Conservation (phyloP, 2,888 invertebrate genomes). For the Tryphoninae sp. region DNA sequence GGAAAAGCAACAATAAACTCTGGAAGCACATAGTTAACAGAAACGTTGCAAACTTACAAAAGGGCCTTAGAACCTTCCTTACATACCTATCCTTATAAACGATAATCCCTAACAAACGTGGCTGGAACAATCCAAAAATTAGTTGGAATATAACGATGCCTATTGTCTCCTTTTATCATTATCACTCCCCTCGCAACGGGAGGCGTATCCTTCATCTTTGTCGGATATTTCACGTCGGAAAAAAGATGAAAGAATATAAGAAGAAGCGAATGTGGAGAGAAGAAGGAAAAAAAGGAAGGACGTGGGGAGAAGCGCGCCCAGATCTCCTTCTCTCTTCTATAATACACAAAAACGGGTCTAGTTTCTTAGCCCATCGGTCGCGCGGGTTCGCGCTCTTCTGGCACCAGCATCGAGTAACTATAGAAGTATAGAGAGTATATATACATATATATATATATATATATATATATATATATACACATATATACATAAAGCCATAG, state of each 20-base stretch:
- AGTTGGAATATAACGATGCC: not conserved
- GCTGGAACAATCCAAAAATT: not conserved
- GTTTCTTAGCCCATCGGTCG: slow-evolving; percentile 79
- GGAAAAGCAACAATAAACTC: no score
- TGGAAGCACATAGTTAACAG: no score
- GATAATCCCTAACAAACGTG: not conserved
- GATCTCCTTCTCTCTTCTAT: slow-evolving; percentile 65
- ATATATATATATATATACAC: slow-evolving; percentile 40
- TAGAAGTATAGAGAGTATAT: slow-evolving; percentile 8
- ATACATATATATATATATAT: slow-evolving; percentile 34
- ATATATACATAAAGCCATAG: slow-evolving; percentile 38
- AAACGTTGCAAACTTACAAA: no score
- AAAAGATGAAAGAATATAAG: slow-evolving; percentile 8
- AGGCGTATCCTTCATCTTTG: not conserved
- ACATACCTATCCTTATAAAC: no score
- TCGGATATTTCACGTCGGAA: not conserved
- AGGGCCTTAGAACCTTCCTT: no score
- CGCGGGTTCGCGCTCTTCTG: slow-evolving; percentile 76
- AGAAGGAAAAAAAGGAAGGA: slow-evolving; percentile 54
- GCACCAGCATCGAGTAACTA: slow-evolving; percentile 40
- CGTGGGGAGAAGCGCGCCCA: slow-evolving; percentile 66
- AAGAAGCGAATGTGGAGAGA: slow-evolving; percentile 58
- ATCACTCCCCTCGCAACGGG: not conserved
- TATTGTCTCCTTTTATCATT: not conserved
- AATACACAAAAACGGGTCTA: slow-evolving; percentile 80